These are phyloP conservation scores for Kryptopterus vitreolus DNA, from an alignment of 2,797 vertebrate species.

Conservation along the genomic window DNA sequence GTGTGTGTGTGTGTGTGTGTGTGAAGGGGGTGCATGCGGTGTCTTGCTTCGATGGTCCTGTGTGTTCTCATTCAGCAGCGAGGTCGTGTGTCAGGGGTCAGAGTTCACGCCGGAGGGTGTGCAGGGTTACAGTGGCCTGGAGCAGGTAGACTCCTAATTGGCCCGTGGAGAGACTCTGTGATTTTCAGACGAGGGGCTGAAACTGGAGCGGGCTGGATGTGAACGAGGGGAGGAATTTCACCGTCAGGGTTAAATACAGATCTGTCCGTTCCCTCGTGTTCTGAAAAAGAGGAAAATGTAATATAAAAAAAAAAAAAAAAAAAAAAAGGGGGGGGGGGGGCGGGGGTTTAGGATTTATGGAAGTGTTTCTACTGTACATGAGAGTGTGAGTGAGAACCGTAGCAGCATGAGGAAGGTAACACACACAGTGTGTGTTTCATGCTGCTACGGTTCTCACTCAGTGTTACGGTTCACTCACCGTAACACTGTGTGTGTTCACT, in stretches of 20 bases:
- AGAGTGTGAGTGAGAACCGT: background rate
- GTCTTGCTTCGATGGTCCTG: constrained; percentile 72
- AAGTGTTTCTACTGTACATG: background rate
- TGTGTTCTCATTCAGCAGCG: constrained; percentile 78
- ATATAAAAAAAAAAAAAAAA: background rate
- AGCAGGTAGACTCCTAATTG: constrained; percentile 77
- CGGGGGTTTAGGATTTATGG: background rate
- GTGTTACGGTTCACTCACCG: no score
- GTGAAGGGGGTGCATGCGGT: constrained; percentile 29
- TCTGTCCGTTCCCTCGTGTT: background rate
- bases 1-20: background rate
- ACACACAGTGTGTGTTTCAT: background rate
- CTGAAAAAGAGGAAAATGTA: background rate
- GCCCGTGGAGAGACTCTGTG: constrained; percentile 60
- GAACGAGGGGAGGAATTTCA: constrained; percentile 27
- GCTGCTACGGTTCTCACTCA: no score
- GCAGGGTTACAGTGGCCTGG: constrained; percentile 55
- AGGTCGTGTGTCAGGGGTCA: constrained; percentile 82
- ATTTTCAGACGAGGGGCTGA: no score
- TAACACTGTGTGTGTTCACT: no score
- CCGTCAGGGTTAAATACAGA: constrained; percentile 24
- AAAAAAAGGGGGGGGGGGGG: background rate
- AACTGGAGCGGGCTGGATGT: constrained; percentile 34
- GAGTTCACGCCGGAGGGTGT: constrained; percentile 62
- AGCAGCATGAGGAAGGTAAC: no score